These are phyloP conservation scores for Bolinopsis microptera DNA, from an alignment of 37 sponge, comb jelly and placozoan species.

Conservation along the genomic window DNA sequence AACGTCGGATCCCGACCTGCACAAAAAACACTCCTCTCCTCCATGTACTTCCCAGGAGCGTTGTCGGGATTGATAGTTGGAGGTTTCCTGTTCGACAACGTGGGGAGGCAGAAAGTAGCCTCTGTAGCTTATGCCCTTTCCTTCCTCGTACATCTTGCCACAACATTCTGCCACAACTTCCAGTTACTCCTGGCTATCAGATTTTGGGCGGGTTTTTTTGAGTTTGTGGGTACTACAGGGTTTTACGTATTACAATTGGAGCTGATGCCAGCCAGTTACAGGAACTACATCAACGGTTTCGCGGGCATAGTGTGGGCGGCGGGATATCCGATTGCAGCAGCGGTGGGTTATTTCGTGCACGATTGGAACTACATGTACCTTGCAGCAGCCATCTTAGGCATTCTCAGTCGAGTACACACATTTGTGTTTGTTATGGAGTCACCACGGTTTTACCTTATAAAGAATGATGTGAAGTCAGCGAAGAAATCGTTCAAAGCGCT, in stretches of 20 bases:
- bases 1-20: neutral
- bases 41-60: constrained; percentile 53
- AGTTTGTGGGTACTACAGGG: neutral
- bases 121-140: neutral
- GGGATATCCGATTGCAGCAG: neutral
- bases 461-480: neutral
- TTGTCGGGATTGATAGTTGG: neutral
- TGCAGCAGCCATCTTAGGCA: neutral
- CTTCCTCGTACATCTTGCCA: neutral
- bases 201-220: neutral
- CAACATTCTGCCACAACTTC: constrained; percentile 25
- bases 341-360: neutral
- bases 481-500: neutral
- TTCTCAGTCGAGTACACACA: neutral
- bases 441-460: neutral
- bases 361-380: constrained; percentile 58
- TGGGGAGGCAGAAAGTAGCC: neutral
- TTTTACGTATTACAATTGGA: neutral
- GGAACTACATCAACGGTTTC: neutral
- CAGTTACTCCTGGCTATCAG: constrained; percentile 34
- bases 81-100: neutral
- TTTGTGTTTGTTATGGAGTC: neutral
- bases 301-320: neutral
- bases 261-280: neutral
- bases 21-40: neutral